Conservation (phyloP, 2,797 vertebrate genomes). For the Masticophis lateralis region DNA sequence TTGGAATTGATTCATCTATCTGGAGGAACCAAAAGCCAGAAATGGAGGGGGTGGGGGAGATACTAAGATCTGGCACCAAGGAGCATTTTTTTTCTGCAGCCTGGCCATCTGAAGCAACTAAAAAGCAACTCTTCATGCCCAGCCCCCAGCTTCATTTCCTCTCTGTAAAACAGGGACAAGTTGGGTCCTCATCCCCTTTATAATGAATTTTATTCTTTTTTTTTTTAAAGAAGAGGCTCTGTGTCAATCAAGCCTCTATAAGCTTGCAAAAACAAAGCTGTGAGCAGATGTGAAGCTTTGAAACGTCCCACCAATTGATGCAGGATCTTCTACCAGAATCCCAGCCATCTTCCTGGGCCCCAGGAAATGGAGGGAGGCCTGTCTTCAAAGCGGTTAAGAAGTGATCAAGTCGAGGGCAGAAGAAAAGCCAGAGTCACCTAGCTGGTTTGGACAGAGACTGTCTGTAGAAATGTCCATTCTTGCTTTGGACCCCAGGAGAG, state of each 20-base stretch:
- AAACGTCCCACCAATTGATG: conserved; percentile 78
- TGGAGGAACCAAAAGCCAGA: not conserved
- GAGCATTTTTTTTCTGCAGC: not conserved
- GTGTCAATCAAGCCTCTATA: conserved; percentile 99
- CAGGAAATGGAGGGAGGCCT: conserved; percentile 53
- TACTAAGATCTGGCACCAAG: not conserved
- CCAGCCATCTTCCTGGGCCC: conserved; percentile 49
- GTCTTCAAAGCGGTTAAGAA: not conserved
- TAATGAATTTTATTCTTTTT: conserved; percentile 94
- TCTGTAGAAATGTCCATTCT: not conserved
- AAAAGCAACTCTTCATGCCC: not conserved
- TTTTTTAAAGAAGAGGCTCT: conserved; percentile 74
- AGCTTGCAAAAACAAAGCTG: conserved; percentile 96
- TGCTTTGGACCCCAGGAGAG: not conserved
- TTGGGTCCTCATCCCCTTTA: conserved; percentile 83
- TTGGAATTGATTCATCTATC: not conserved
- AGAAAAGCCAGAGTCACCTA: not conserved
- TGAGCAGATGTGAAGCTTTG: conserved; percentile 87
- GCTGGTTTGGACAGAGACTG: not conserved
- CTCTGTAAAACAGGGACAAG: conserved; percentile 62
- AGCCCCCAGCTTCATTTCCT: conserved; percentile 53
- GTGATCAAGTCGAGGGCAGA: not conserved
- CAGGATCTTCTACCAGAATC: conserved; percentile 65
- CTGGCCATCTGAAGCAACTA: not conserved
- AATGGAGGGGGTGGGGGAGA: not conserved